Evolutionary conservation across 2,797 vertebrate genomes (phyloP).

Genomic region (Rousettus madagascariensis): DNA sequence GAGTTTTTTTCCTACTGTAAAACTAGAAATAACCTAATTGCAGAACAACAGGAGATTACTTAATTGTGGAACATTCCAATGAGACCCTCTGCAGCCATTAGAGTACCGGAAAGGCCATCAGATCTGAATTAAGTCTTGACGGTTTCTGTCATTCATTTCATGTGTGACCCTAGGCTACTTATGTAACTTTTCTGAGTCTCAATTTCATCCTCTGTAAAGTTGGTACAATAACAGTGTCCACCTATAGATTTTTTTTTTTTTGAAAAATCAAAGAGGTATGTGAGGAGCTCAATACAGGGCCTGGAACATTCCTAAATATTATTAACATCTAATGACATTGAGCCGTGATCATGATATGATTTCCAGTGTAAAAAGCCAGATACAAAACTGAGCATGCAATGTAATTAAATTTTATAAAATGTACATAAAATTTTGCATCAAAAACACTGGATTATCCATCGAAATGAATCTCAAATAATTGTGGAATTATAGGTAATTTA

Average conservation of each 20-base stretch:
- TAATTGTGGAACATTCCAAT: background rate
- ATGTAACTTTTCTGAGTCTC: background rate
- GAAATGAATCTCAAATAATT: background rate
- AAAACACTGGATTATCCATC: background rate
- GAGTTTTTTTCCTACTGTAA: background rate
- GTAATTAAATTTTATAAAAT: background rate
- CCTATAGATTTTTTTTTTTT: background rate
- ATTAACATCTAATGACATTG: background rate
- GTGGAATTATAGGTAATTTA: background rate
- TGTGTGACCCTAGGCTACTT: background rate
- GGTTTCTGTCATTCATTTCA: background rate
- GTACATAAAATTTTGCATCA: background rate
- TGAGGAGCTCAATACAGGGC: background rate
- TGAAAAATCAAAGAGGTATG: background rate
- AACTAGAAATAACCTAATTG: background rate
- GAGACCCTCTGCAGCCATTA: too few relatives aligned
- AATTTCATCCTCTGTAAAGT: background rate
- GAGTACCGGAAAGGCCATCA: background rate
- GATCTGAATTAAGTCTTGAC: background rate
- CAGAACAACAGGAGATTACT: background rate
- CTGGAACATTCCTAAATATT: background rate
- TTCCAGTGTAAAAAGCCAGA: background rate
- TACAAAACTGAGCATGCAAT: background rate
- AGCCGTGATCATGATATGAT: background rate
- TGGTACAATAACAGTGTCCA: too few relatives aligned